A percentile compares a stretch with the other conserved stretches of the same genome.
These are phyloP conservation scores for Drosophila fuyamai DNA, from an alignment of 1,140 invertebrate species.

Conservation along the genomic window DNA sequence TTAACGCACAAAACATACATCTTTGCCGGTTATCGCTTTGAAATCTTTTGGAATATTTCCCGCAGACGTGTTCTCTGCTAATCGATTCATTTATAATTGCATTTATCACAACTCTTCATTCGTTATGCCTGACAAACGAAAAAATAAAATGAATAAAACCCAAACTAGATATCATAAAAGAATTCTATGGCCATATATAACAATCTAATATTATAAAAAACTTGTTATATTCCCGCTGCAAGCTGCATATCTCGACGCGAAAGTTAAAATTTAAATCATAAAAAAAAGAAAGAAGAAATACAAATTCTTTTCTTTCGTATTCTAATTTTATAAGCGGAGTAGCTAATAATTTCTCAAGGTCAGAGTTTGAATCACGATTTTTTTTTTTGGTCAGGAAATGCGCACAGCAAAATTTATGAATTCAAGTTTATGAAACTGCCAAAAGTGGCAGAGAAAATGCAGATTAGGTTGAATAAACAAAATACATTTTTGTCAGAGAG, in stretches of 20 bases:
- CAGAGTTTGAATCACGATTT: conserved; percentile 33
- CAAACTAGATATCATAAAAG: conserved; percentile 25
- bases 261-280: conserved; percentile 30
- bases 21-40: conserved; percentile 2
- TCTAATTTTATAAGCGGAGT: conserved; percentile 26
- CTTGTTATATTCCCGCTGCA: conserved; percentile 36
- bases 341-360: conserved; percentile 42
- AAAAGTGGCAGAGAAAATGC: conserved; percentile 16
- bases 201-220: conserved; percentile 51
- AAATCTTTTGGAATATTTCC: conserved; percentile 1
- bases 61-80: conserved; percentile 25
- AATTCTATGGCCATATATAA: conserved; percentile 43
- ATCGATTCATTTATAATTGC: conserved; percentile 53
- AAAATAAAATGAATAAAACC: conserved; percentile 6
- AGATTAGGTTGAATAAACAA: conserved; percentile 23
- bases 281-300: conserved; percentile 16
- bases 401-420: conserved; percentile 35
- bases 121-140: conserved; percentile 30
- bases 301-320: conserved; percentile 32
- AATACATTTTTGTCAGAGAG: conserved; percentile 8
- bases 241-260: conserved; percentile 25
- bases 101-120: conserved; percentile 48
- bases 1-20: not conserved
- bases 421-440: conserved; percentile 30
- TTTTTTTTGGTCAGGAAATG: conserved; percentile 35